These are phyloP conservation scores for Drosophila yooni DNA, from an alignment of 2,888 invertebrate genomes.

Conservation along the genomic window DNA sequence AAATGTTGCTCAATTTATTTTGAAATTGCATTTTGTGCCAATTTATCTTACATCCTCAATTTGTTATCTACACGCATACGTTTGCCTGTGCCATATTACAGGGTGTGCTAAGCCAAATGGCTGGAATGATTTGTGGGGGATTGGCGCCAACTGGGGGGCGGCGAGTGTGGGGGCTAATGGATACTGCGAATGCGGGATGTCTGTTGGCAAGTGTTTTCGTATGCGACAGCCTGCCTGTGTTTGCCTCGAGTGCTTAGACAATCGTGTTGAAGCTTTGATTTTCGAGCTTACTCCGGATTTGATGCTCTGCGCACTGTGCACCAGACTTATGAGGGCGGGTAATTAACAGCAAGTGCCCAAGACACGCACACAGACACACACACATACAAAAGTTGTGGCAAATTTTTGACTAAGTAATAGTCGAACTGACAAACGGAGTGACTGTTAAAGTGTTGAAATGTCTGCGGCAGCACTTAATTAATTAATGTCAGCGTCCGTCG, in stretches of 20 bases:
- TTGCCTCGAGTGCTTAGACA: constrained; percentile 69
- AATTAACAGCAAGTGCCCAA: constrained; percentile 68
- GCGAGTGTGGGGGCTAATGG: background rate
- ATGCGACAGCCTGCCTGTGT: constrained; percentile 20
- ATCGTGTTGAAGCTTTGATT: constrained; percentile 78
- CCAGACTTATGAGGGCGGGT: constrained; percentile 69
- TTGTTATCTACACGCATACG: background rate
- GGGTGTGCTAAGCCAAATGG: constrained; percentile 11
- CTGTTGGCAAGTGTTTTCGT: constrained; percentile 48
- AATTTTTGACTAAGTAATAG: constrained; percentile 66
- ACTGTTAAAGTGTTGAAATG: constrained; percentile 73
- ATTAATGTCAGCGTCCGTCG: constrained; percentile 71
- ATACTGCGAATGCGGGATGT: constrained; percentile 35
- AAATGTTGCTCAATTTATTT: no score
- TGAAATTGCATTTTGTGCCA: background rate
- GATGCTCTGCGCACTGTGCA: constrained; percentile 33
- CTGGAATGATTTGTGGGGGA: background rate
- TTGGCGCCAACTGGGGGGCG: background rate
- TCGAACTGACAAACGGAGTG: constrained; percentile 48
- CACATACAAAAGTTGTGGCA: constrained; percentile 24
- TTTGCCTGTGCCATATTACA: background rate
- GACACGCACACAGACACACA: constrained; percentile 21
- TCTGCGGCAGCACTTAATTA: constrained; percentile 75
- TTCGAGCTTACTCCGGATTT: constrained; percentile 69
- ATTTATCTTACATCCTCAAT: background rate